Conservation (phyloP, 1,140 invertebrate genomes). For the Neodiprion fabricii region DNA sequence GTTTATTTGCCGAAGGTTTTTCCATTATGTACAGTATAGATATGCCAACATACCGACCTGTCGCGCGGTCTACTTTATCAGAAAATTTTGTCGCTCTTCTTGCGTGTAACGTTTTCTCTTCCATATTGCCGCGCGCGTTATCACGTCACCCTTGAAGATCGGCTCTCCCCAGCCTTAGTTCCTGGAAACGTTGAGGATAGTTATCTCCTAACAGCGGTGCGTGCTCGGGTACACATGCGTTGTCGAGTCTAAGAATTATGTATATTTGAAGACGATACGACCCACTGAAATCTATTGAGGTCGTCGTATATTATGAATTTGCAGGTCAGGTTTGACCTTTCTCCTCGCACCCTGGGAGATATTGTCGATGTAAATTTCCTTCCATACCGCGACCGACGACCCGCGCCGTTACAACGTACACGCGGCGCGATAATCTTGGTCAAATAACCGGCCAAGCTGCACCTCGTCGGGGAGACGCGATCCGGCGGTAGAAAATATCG, state of each 20-base stretch:
- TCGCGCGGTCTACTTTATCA: background rate
- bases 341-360: background rate
- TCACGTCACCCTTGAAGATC: conserved; percentile 28
- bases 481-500: no score
- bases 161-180: conserved; percentile 21
- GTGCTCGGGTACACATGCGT: conserved; percentile 24
- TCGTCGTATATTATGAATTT: conserved; percentile 24
- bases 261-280: conserved; percentile 46
- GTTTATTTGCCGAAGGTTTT: conserved; percentile 6
- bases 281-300: conserved; percentile 28
- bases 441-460: no score
- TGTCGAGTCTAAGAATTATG: conserved; percentile 46
- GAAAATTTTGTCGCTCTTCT: background rate
- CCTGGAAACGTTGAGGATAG: conserved; percentile 35
- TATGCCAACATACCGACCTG: background rate
- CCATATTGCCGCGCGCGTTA: conserved; percentile 29
- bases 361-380: no score
- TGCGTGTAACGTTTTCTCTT: background rate
- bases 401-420: no score
- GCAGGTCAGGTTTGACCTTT: conserved; percentile 27
- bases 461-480: no score
- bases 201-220: conserved; percentile 31
- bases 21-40: background rate
- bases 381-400: no score
- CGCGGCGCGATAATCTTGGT: no score